Evolutionary conservation across 2,113 vertebrate genomes (phyloP), one percentile per base, ranked within the genome.

Genomic region (Gobio gobio): DNA sequence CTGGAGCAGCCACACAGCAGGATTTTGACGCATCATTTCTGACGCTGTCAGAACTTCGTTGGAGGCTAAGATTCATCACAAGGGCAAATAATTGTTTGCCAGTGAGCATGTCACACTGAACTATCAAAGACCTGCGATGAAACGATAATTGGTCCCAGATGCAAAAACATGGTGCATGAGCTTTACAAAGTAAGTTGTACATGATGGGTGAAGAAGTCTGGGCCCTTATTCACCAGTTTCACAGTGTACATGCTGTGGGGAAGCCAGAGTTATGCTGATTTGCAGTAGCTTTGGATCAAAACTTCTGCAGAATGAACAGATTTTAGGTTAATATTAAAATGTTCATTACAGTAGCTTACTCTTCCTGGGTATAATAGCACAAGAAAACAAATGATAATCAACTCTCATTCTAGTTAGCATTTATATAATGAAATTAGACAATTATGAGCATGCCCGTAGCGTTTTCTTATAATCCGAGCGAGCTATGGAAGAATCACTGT

Each of bases 61-160:
- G 54, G 76, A 78, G 76, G 54, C 51, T 22, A 78, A 78, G 26
- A 59, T 59, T 59, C 29, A 78, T 78, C 54, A 78, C 76, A 33
- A 76, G 73, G 73, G 73, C 73, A 78, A 59, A 40, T 78, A 40
- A 78, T 78, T 56, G 22, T 36, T 58, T 4, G 20, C 12, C 20
- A n/a, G 76, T 43, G 54, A 78, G 76, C 76, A 78, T 59, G 76
- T 59, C 76, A 78, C 33, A 59, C 26, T 78, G 20, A 78, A 78
- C 76, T 36, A 20, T 78, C 29, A 78, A 78, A 59, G 33, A 40
- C 54, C 54, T 40, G 29, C 43, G 5, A 33, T 78, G 20, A 40
- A 56, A 58, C 54, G 1, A 7, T 59, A 29, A 43, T 54, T 36
- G 59, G 9, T 43, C 76, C 22, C 33, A 40, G 75, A 54, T 78